Conservation (phyloP, 2,113 vertebrate species). For the Pseudopodoces humilis region DNA sequence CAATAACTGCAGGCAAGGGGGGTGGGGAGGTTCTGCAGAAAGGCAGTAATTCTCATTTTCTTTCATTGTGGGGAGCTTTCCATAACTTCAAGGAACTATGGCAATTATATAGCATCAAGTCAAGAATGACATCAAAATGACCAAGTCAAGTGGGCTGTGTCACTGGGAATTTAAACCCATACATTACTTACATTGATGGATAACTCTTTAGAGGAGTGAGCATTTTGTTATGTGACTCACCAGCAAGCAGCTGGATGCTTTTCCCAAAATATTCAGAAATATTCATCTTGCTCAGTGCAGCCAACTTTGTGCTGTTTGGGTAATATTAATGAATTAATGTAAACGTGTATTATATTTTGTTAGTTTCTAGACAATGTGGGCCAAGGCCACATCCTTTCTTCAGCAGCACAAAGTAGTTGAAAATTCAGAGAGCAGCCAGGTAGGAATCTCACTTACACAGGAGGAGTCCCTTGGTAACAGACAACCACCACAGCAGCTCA, state of each 20-base stretch:
- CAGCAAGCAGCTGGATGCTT: conserved; percentile 32
- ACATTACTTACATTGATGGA: not conserved
- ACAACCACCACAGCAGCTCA: not conserved
- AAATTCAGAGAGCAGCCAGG: not conserved
- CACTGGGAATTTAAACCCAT: not conserved
- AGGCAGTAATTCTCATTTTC: not conserved
- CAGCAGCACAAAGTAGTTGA: not conserved
- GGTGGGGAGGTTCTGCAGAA: not conserved
- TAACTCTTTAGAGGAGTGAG: not conserved
- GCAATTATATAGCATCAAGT: not conserved
- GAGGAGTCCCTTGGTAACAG: not conserved
- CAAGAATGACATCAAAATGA: not conserved
- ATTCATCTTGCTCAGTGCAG: not conserved
- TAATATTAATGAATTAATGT: not conserved
- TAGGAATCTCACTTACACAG: not conserved
- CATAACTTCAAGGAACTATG: not conserved
- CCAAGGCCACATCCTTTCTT: not conserved
- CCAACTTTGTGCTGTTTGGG: not conserved
- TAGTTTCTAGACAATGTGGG: not conserved
- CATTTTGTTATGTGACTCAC: conserved; percentile 29
- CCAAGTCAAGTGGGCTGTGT: not conserved
- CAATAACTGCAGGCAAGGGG: not conserved
- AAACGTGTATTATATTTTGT: not conserved
- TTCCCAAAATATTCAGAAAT: conserved; percentile 15
- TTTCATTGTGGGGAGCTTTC: not conserved